Conservation (phyloP, 2,888 invertebrate genomes). For the Hylaea fasciaria region DNA sequence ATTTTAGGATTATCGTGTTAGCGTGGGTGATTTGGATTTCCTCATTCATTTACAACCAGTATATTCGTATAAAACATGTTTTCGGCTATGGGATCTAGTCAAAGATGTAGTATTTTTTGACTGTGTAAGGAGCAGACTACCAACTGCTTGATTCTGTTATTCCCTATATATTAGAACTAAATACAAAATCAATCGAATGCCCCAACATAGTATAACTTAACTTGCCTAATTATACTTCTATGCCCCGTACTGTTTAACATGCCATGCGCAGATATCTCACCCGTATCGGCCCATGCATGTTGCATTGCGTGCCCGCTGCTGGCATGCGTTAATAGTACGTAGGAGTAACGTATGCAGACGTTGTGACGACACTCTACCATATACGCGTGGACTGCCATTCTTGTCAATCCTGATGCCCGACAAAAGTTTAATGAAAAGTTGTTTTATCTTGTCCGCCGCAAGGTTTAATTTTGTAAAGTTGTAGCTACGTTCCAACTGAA, state of each 20-base stretch:
- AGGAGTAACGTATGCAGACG: constrained; percentile 25
- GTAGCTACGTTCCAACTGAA: too few relatives aligned
- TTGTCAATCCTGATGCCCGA: not conserved
- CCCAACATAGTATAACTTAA: too few relatives aligned
- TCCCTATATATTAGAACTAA: too few relatives aligned
- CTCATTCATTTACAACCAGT: constrained; percentile 34
- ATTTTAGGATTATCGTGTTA: constrained; percentile 37
- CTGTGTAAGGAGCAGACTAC: too few relatives aligned
- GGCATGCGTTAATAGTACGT: constrained; percentile 16
- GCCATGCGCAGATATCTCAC: constrained; percentile 8
- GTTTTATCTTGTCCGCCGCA: not conserved
- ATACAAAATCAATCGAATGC: too few relatives aligned
- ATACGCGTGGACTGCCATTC: constrained; percentile 1
- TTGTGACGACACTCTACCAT: constrained; percentile 25
- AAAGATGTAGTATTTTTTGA: not conserved
- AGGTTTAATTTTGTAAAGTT: not conserved
- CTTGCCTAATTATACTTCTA: not conserved
- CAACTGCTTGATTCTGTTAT: too few relatives aligned
- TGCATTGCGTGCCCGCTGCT: constrained; percentile 12
- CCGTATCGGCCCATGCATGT: constrained; percentile 12
- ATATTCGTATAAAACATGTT: constrained; percentile 28
- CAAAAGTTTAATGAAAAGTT: not conserved
- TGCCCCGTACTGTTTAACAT: constrained; percentile 9
- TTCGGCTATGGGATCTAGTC: constrained; percentile 3
- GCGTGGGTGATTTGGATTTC: constrained; percentile 30